A percentile compares a stretch with the other conserved stretches of the same genome.
Evolutionary conservation across 2,797 vertebrate genomes (phyloP).

Genomic region (Emys orbicularis): DNA sequence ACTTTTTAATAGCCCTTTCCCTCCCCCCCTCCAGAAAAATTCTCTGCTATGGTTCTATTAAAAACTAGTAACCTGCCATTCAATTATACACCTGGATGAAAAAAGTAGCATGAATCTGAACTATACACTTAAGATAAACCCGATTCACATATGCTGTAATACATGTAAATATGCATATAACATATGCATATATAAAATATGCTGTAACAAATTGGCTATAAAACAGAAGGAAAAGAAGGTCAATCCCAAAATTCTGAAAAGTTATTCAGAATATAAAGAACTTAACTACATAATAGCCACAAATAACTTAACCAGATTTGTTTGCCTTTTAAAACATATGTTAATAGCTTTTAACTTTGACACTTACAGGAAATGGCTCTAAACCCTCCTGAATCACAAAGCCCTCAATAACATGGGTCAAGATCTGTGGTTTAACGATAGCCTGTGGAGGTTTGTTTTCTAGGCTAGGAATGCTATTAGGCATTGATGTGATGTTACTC

Average conservation of each 20-base stretch:
- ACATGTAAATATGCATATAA: background rate
- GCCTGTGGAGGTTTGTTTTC: conserved; percentile 88
- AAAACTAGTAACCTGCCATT: background rate
- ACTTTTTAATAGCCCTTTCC: background rate
- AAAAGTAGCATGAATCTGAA: background rate
- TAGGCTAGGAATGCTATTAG: conserved; percentile 80
- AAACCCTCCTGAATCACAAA: conserved; percentile 98
- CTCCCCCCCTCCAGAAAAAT: background rate
- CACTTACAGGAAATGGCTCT: conserved; percentile 94
- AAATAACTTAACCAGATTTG: background rate
- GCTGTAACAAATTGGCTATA: background rate
- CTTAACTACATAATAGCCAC: background rate
- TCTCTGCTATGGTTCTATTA: background rate
- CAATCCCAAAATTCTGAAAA: background rate
- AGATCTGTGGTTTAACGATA: conserved; percentile 90
- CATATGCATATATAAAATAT: too few relatives aligned
- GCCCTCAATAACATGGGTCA: conserved; percentile 97
- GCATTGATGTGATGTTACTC: conserved; percentile 83
- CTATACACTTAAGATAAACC: background rate
- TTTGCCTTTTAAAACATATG: background rate
- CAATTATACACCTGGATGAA: background rate
- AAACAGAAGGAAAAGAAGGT: background rate
- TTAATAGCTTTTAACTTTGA: background rate
- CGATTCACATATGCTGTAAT: background rate
- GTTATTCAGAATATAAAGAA: background rate